Percentiles rank a stretch among this genome's conserved stretches.
phyloP scores from a whole-genome alignment of 92 coral and sea anemone species.

The Porites rus region DNA sequence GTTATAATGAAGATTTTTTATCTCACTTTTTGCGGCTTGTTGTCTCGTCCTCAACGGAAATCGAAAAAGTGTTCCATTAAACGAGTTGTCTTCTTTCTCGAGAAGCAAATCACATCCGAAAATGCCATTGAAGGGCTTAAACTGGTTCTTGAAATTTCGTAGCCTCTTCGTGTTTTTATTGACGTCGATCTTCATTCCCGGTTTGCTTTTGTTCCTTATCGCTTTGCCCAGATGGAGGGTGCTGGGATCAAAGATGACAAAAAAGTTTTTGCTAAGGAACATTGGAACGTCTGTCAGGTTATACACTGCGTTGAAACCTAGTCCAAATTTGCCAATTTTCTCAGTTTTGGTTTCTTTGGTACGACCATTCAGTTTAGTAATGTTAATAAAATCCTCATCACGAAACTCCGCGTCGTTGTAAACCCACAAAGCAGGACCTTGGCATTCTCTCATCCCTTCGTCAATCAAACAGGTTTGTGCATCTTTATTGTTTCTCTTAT shows the following conservation, averaged over 20 bases:
- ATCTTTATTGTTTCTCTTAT: constrained; percentile 71
- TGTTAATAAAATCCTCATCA: constrained; percentile 86
- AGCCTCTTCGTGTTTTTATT: constrained; percentile 49
- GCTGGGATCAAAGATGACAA: constrained; percentile 84
- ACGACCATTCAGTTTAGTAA: constrained; percentile 84
- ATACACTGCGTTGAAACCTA: constrained; percentile 92
- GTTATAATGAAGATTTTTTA: constrained; percentile 67
- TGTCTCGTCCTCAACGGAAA: constrained; percentile 78
- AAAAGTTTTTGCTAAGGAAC: constrained; percentile 69
- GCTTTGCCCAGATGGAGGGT: constrained; percentile 76
- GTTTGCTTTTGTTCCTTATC: constrained; percentile 73
- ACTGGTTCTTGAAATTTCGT: constrained; percentile 69
- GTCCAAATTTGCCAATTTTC: constrained; percentile 91
- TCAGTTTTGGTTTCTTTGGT: constrained; percentile 75
- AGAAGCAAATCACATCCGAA: constrained; percentile 79
- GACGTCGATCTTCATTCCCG: constrained; percentile 80
- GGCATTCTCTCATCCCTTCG: constrained; percentile 85
- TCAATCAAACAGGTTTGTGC: constrained; percentile 72
- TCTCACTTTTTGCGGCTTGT: constrained; percentile 72
- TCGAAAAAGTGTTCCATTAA: constrained; percentile 81
- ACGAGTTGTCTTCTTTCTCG: constrained; percentile 38
- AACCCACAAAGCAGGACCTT: constrained; percentile 93
- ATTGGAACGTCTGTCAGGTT: constrained; percentile 92
- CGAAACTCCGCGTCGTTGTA: constrained; percentile 87
- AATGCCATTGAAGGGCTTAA: constrained; percentile 78